These are phyloP conservation scores for Ophion slaviceki DNA, from an alignment of 2,888 invertebrate species.

Conservation along the genomic window DNA sequence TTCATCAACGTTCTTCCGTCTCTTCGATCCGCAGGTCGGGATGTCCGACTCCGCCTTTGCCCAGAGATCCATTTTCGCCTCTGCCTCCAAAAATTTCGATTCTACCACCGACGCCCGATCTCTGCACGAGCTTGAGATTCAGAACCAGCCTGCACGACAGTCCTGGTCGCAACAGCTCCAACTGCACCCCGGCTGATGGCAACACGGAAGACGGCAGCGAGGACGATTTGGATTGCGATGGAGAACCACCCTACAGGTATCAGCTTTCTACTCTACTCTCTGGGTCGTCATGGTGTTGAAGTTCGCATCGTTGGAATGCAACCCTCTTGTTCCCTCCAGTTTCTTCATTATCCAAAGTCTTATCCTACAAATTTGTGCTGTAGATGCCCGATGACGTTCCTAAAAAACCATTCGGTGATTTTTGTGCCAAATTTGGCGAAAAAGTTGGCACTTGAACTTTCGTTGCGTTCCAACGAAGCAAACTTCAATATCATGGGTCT, in stretches of 20 bases:
- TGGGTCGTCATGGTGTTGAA: not conserved
- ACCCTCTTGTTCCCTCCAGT: not conserved
- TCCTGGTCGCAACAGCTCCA: constrained; percentile 79
- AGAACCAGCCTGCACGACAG: constrained; percentile 78
- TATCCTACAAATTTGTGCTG: no score
- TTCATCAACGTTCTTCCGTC: not conserved
- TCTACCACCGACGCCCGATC: constrained; percentile 90
- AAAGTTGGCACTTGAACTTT: no score
- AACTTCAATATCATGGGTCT: no score
- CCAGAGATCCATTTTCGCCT: constrained; percentile 83
- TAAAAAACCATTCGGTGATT: no score
- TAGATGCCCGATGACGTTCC: no score
- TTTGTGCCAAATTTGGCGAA: no score
- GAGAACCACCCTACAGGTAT: constrained; percentile 83
- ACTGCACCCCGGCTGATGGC: constrained; percentile 79
- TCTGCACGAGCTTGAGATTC: constrained; percentile 76
- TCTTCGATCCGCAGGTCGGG: constrained; percentile 76
- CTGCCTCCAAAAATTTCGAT: constrained; percentile 89
- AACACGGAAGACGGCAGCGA: constrained; percentile 82
- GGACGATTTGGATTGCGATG: constrained; percentile 82
- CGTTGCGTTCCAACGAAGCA: no score
- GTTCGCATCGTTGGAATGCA: no score
- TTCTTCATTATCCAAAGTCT: no score
- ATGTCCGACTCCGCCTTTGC: constrained; percentile 77
- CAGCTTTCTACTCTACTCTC: not conserved